Evolutionary conservation across 2,888 invertebrate species (phyloP), one percentile per base, ranked within the genome.

Genomic region (Harpalus rufipes): DNA sequence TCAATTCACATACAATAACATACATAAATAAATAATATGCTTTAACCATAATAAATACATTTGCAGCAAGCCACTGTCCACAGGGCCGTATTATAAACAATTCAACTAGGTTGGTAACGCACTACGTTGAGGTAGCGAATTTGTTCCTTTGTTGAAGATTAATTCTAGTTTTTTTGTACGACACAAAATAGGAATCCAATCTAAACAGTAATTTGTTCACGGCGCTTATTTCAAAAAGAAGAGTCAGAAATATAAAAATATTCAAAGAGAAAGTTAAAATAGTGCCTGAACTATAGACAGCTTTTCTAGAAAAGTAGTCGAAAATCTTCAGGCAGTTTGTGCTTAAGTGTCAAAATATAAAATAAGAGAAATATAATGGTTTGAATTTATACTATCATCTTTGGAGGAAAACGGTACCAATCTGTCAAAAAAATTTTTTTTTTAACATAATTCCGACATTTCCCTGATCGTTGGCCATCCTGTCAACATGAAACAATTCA

Each of bases 21-120:
- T 79, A 79, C 79, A 79, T 61, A 79, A n/a, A 79, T 61, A 58
- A 79, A 79, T 61, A 79, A 79, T 39, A 61, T 56, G 78, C 59
- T 25, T 41, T 14, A 74, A 74, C 44, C 72, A 74, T 41, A 74
- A 74, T 74, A 74, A 74, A 74, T 74, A 74, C 72, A 74, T 74
- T 44, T 74, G 72, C 72, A 74, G 41, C 72, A 74, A 68, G 44
- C 16, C 72, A 74, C 72, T 74, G 14, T 68, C 41, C 41, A 68
- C 16, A 74, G 72, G 44, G 18, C 16, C 72, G 5, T 32, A n/a
- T 32, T 32, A 39, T n/a, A 39, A 32, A 32, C 68, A n/a, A 59
- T 59, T 59, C 59, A 14, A 12, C 10, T 51, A 51, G 12, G 12
- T 10, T 51, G 44, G 44, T 51, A 51, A 51, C 44, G 4, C 44